Evolutionary conservation across 2,113 vertebrate species (phyloP).

Genomic region (Ochotona curzoniae): DNA sequence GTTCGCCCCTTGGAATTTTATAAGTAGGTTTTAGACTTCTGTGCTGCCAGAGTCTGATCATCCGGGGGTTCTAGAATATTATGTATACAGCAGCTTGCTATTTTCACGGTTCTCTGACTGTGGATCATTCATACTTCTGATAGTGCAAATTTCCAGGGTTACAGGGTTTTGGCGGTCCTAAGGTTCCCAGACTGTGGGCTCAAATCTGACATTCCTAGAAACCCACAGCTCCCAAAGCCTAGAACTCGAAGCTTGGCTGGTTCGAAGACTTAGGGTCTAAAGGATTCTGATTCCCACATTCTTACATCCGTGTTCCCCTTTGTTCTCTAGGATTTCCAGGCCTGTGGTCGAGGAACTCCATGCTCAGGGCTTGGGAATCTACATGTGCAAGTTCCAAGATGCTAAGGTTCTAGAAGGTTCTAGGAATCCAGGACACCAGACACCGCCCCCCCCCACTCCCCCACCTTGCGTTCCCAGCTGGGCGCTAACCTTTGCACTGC

Average conservation of each 20-base stretch:
- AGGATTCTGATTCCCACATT: neutral
- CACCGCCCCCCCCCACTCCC: rapidly evolving
- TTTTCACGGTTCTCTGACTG: neutral
- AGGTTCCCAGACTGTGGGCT: neutral
- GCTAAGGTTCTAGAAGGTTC: neutral
- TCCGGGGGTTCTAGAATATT: neutral
- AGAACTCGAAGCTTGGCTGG: neutral
- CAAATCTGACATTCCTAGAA: neutral
- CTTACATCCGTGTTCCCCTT: neutral
- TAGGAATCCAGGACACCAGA: neutral
- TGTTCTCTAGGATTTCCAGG: neutral
- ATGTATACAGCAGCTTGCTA: neutral
- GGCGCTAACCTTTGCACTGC: conserved; percentile 92
- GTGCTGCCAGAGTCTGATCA: neutral
- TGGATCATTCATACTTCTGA: neutral
- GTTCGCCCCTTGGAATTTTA: neutral
- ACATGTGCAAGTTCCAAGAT: neutral
- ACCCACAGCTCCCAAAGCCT: neutral
- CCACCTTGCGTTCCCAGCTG: too few relatives aligned
- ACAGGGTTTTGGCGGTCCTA: neutral
- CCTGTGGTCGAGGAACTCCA: neutral
- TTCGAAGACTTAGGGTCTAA: neutral
- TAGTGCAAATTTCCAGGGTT: neutral
- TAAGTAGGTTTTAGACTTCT: neutral
- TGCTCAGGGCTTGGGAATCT: neutral